Evolutionary conservation across 2,113 vertebrate species (phyloP), one percentile per base, ranked within the genome.

Genomic region (Grammomys surdaster): DNA sequence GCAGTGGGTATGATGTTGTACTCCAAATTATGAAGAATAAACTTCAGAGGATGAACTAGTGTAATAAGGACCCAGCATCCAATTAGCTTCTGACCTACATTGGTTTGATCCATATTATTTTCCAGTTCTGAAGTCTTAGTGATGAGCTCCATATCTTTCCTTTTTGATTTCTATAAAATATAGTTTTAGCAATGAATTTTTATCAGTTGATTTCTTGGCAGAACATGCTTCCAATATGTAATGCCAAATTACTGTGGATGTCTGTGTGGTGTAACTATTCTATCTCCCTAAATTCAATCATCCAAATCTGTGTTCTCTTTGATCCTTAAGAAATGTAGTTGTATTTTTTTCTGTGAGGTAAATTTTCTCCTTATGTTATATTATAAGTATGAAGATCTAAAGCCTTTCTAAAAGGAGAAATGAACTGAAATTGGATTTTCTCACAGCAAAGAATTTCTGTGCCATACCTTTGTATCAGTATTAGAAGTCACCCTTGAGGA

Each of bases 391-490:
- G 8, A 87, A 96, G 54, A 4, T 85, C 88, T 70, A 81, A 87
- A 80, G 28, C 31, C 51, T 65, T 88, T 84, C 9, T n/a, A n/a
- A 88, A 91, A 75, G 40, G 5, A 17, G 77, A 3, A 82, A 84
- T 54, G n/a, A 58, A 67, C 0, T n/a, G 56, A 93, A 92, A 75
- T 60, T 33, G 14, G 13, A 80, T n/a, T 58, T 43, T 81, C 10
- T 69, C 56, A 75, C n/a, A 46, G 24, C 5, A 43, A 87, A 48
- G 26, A 65, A 26, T 89, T 72, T 46, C 7, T 51, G 43, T 58
- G 67, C 0, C 46, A 10, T 3, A 14, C 2, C 4, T 48, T 58
- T n/a, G 24, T 1, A 1, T n/a, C 13, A 33, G 24, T 54, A 5
- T 6, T 54, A 58, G 58, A 43, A 82, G 22, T 22, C 43, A 36